Evolutionary conservation across 2,888 invertebrate species (phyloP).

Genomic region (Phasia obesa): DNA sequence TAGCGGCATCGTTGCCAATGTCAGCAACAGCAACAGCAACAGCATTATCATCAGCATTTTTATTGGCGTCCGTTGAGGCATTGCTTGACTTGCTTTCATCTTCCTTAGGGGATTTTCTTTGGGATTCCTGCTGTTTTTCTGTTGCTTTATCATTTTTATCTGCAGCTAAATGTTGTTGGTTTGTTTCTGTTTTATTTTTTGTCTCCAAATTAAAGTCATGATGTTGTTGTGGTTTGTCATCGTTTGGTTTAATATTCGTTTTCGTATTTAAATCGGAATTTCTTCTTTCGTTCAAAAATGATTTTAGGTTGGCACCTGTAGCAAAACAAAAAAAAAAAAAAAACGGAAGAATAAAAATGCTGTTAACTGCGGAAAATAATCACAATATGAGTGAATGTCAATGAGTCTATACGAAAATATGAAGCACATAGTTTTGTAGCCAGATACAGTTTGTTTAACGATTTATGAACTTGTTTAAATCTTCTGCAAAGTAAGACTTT

Average conservation of each 20-base stretch:
- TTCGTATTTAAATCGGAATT: constrained; percentile 79
- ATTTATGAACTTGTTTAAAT: too few relatives aligned
- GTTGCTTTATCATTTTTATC: constrained; percentile 37
- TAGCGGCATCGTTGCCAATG: constrained; percentile 27
- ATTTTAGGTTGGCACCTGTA: constrained; percentile 71
- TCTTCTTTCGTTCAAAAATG: constrained; percentile 75
- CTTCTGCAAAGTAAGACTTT: too few relatives aligned
- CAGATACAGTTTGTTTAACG: too few relatives aligned
- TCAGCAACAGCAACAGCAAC: constrained; percentile 40
- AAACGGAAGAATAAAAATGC: neutral
- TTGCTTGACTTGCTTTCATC: constrained; percentile 41
- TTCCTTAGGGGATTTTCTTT: constrained; percentile 61
- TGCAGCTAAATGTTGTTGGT: constrained; percentile 60
- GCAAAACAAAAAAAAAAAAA: constrained; percentile 10
- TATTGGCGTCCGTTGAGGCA: constrained; percentile 40
- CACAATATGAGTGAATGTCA: too few relatives aligned
- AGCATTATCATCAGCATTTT: constrained; percentile 61
- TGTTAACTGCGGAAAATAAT: too few relatives aligned
- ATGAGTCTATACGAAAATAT: too few relatives aligned
- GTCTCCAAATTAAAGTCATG: constrained; percentile 71
- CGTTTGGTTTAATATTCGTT: constrained; percentile 70
- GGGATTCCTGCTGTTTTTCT: constrained; percentile 42
- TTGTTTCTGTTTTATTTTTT: constrained; percentile 58
- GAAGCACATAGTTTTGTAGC: too few relatives aligned
- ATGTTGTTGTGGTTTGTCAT: constrained; percentile 74